Evolutionary conservation across 2,113 vertebrate species (phyloP).

Genomic region (Solenodon paradoxus): DNA sequence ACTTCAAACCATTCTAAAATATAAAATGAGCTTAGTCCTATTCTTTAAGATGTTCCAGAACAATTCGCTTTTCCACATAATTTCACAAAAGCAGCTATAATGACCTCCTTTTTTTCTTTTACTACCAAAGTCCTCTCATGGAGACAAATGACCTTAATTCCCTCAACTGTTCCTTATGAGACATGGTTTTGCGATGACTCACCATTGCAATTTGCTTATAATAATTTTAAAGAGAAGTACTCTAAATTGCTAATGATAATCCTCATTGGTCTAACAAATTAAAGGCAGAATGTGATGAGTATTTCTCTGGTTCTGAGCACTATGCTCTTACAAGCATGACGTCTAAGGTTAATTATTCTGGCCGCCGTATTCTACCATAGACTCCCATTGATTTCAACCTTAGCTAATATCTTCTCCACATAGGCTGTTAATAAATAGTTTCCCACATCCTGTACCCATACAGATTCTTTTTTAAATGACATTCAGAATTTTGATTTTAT

Average conservation of each 20-base stretch:
- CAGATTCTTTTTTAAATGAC: neutral
- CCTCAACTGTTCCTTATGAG: neutral
- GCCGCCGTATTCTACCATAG: neutral
- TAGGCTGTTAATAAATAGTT: neutral
- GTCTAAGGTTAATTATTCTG: slow-evolving; percentile 19
- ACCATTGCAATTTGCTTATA: neutral
- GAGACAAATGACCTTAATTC: neutral
- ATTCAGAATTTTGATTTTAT: neutral
- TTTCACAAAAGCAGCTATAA: neutral
- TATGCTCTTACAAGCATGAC: neutral
- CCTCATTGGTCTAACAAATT: neutral
- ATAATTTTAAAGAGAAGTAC: neutral
- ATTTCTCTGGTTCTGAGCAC: neutral
- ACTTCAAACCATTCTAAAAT: neutral
- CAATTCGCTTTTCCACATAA: neutral
- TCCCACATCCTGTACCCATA: neutral
- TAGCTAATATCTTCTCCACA: neutral
- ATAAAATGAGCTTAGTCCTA: neutral
- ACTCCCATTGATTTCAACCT: slow-evolving; percentile 25
- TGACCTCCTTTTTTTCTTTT: neutral
- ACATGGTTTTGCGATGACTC: neutral
- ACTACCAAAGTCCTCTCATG: neutral
- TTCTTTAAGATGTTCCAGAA: neutral
- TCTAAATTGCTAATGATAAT: neutral
- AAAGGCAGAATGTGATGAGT: neutral